Base-by-base conservation (phyloP, 1,140 invertebrate genomes). In the Polyergus mexicanus region DNA sequence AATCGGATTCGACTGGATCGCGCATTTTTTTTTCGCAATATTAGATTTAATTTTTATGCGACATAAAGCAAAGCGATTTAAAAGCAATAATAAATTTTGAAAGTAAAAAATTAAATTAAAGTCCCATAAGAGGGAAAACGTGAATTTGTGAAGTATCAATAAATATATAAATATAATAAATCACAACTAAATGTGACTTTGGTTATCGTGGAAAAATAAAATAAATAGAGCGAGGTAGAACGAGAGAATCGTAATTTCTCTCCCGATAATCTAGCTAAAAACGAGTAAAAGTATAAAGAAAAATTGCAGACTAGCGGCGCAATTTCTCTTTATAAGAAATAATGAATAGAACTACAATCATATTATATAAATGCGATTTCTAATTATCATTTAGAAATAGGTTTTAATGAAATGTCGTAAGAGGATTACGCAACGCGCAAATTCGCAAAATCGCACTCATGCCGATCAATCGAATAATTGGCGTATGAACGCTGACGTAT, bases 11-110 rank as follows among this genome's bases (percentile, higher is more conserved):
- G 25, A 56, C 7, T 65, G 65, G 41, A 56, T 74, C 60, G 44
- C 72, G 56, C 62, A 65, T 32, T 88, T 85, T 77, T 85, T 77
- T 63, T 66, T 88, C 32, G 8, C 62, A 32, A 28, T 56, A 63
- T 88, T 84, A 85, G 66, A 89, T 76, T 84, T 88, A 66, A 89
- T 77, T 89, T 78, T 78, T 60, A 58, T 0, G 47, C 38, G 58
- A 19, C 44, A 60, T 68, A 72, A 84, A 76, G 69, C 62, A 63
- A 86, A 78, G 51, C 56, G 38, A 74, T 85, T 54, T 38, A 60
- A 60, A 58, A 16, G 10, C 5, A 60, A 68, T 69, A 44, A 60
- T 60, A 58, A 47, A 72, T 51, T 78, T 66, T n/a, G 19, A 25
- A 44, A 63, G 25, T 41, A 65, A 63, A 66, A 66, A 35, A 65